Percentiles rank a stretch among this genome's conserved stretches.
Conservation (phyloP, 2,888 invertebrate species). For the Chrysotoxum bicinctum region DNA sequence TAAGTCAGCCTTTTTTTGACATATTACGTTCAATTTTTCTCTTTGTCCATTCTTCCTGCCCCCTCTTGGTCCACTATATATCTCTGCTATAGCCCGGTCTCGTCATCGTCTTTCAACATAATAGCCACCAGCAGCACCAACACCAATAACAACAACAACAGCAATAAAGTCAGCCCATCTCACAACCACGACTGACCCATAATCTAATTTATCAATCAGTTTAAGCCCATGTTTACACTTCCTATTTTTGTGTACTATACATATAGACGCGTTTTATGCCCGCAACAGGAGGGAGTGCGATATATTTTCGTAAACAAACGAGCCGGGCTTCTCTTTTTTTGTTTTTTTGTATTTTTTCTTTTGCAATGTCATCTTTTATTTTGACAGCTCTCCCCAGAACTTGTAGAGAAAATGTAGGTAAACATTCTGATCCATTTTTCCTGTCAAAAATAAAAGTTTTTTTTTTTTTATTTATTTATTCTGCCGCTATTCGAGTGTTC, state of each 20-base stretch:
- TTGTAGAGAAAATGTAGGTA: conserved; percentile 37
- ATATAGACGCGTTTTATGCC: conserved; percentile 23
- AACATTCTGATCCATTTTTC: conserved; percentile 61
- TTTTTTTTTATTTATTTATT: background rate
- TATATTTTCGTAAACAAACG: conserved; percentile 1
- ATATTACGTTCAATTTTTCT: conserved; percentile 71
- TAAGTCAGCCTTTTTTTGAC: conserved; percentile 72
- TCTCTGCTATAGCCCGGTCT: background rate
- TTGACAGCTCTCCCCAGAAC: conserved; percentile 53
- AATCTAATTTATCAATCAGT: conserved; percentile 73
- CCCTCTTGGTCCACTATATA: conserved; percentile 21
- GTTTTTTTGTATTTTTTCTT: conserved; percentile 14
- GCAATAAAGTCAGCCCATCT: conserved; percentile 43
- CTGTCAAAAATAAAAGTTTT: conserved; percentile 50
- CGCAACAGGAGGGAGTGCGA: conserved; percentile 36
- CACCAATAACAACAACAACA: background rate
- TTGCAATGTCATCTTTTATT: conserved; percentile 72
- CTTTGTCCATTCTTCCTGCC: conserved; percentile 51
- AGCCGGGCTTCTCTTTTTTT: conserved; percentile 15
- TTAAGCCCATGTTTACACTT: conserved; percentile 73
- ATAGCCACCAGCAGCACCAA: conserved; percentile 54
- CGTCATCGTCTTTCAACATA: conserved; percentile 42
- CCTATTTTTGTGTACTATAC: conserved; percentile 55
- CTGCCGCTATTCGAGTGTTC: conserved; percentile 45
- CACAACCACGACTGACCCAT: conserved; percentile 63